Evolutionary conservation across 2,888 invertebrate genomes (phyloP).

Genomic region (Trilocha varians): DNA sequence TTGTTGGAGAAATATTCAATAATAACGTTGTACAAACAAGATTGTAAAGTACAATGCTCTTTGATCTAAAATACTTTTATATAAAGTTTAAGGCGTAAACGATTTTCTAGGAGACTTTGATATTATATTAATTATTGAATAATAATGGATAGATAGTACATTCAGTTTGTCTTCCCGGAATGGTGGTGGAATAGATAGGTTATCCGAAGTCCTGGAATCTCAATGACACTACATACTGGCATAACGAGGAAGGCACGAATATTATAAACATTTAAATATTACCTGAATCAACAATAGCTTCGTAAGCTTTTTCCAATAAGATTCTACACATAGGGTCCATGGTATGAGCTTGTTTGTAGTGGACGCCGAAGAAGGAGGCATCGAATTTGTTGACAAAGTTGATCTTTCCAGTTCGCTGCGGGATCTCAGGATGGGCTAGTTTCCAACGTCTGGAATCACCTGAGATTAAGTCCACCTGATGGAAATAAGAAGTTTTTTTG

Average conservation of each 20-base stretch:
- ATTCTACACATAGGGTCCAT: conserved; percentile 87
- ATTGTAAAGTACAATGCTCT: too few relatives aligned
- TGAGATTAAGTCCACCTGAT: conserved; percentile 85
- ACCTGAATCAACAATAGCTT: conserved; percentile 84
- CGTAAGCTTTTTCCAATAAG: conserved; percentile 83
- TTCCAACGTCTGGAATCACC: conserved; percentile 85
- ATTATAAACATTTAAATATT: neutral
- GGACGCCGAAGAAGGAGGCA: conserved; percentile 83
- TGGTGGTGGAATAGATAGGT: too few relatives aligned
- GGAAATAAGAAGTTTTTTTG: neutral
- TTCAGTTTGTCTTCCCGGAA: too few relatives aligned
- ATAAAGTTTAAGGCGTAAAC: too few relatives aligned
- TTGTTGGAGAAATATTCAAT: too few relatives aligned
- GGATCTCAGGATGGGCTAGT: conserved; percentile 81
- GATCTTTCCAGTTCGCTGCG: conserved; percentile 81
- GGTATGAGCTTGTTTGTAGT: conserved; percentile 82
- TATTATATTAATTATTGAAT: too few relatives aligned
- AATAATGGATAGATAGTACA: too few relatives aligned
- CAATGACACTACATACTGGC: neutral
- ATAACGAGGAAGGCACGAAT: neutral
- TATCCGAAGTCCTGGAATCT: too few relatives aligned
- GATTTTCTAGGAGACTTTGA: too few relatives aligned
- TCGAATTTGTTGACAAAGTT: conserved; percentile 81
- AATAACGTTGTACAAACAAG: too few relatives aligned
- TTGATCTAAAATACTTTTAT: too few relatives aligned